Base-by-base conservation (phyloP, 2,888 invertebrate species). In the Drosophila melanosoma region DNA sequence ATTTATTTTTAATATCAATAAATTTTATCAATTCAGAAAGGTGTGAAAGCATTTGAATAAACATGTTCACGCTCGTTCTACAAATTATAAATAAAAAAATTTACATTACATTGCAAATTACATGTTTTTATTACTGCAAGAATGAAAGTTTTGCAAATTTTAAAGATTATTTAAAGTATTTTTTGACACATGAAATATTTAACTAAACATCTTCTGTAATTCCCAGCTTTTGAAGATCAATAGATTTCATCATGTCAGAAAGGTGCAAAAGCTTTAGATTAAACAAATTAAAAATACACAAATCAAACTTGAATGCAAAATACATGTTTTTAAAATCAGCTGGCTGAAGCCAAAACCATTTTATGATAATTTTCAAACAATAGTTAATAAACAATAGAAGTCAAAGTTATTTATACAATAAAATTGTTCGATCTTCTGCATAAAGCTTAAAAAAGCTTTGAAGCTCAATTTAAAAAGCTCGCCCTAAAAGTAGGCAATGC, bases 401-500 rank as follows among this genome's bases (percentile, higher is more conserved):
- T 15, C 20, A 45, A 7, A 23, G 15, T 15, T 20, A 23, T 1
- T 7, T 3, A 8, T 15, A 8, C 20, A 23, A 11, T 42, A 20
- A 26, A 15, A 51, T 6, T 5, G 3, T 58, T 15, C 5, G 32
- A 23, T 26, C 40, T 49, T 26, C 20, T 6, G 26, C 11, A 12
- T 10, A 54, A 56, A 35, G n/a, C 29, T 40, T 10, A 1, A 1
- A 12, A 54, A 54, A 73, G 65, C 73, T 74, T 68, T 48, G 1
- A 32, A 15, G 40, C 1, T 20, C 1, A 17, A 35, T 33, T 53
- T 17, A 7, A 32, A 48, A 42, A 20, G 40, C 35, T 12, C 35
- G n/a, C 11, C 74, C 74, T 38, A 69, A 74, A 74, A 74, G 74
- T 74, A 69, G 54, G 60, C 74, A 74, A 23, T 1, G 17, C 11